Conservation (phyloP, 2,888 invertebrate genomes). For the Pilophorus perplexus region DNA sequence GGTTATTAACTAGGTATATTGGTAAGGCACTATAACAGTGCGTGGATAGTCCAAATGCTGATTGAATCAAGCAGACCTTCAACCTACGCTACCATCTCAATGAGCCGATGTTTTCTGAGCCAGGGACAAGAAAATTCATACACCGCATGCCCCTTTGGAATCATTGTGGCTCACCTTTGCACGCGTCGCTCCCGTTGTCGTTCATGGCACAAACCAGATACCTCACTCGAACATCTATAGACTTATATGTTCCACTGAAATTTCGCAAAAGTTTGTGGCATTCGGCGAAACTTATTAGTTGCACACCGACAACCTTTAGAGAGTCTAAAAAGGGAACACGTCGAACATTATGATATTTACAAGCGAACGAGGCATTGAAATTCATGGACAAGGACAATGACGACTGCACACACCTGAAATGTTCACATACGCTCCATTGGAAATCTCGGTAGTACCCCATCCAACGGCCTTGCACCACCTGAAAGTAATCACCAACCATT, state of each 20-base stretch:
- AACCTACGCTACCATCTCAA: too few relatives aligned
- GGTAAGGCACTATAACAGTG: too few relatives aligned
- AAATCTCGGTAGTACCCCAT: not conserved
- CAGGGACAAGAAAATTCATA: too few relatives aligned
- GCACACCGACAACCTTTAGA: not conserved
- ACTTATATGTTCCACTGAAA: not conserved
- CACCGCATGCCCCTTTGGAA: too few relatives aligned
- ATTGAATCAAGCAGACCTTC: too few relatives aligned
- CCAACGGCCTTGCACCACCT: slow-evolving; percentile 7
- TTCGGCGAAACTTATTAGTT: slow-evolving; percentile 6
- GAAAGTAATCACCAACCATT: not conserved
- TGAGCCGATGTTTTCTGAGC: too few relatives aligned
- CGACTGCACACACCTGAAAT: not conserved
- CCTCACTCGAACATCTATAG: not conserved
- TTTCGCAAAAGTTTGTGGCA: not conserved
- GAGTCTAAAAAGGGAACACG: not conserved
- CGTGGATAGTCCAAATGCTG: too few relatives aligned
- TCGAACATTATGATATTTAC: too few relatives aligned
- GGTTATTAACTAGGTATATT: too few relatives aligned
- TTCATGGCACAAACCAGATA: slow-evolving; percentile 7
- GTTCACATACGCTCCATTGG: not conserved
- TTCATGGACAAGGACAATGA: too few relatives aligned
- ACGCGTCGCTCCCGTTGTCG: not conserved
- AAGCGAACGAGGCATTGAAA: too few relatives aligned
- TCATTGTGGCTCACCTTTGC: too few relatives aligned